These are phyloP conservation scores for Trichopria drosophilae DNA, from an alignment of 2,888 invertebrate genomes.

Conservation along the genomic window DNA sequence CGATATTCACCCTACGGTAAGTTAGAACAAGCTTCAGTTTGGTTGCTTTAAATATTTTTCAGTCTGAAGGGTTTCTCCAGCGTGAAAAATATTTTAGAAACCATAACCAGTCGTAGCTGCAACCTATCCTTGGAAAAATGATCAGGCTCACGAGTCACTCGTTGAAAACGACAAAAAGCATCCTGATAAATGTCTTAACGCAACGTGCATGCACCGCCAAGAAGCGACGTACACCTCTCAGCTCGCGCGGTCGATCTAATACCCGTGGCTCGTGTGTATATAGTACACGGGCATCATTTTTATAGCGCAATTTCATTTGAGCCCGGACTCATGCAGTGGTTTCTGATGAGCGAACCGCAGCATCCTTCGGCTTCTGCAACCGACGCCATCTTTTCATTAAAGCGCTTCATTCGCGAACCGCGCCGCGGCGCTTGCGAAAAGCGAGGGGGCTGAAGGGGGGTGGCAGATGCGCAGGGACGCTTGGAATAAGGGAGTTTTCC, in stretches of 20 bases:
- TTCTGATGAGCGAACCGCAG: conserved; percentile 53
- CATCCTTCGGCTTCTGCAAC: conserved; percentile 25
- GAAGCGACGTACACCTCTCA: conserved; percentile 27
- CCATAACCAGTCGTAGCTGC: too few relatives aligned
- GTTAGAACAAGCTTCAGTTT: too few relatives aligned
- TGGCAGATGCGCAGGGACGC: conserved; percentile 19
- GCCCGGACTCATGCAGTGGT: conserved; percentile 56
- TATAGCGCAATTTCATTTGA: conserved; percentile 58
- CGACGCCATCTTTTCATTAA: conserved; percentile 57
- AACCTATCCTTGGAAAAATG: too few relatives aligned
- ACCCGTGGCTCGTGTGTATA: conserved; percentile 41
- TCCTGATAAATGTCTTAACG: conserved; percentile 15
- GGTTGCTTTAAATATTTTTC: too few relatives aligned
- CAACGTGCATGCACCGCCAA: neutral
- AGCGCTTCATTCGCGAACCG: conserved; percentile 51
- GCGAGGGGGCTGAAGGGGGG: conserved; percentile 11
- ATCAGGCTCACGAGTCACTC: too few relatives aligned
- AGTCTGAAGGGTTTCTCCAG: too few relatives aligned
- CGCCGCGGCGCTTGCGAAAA: conserved; percentile 41
- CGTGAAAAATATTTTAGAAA: too few relatives aligned
- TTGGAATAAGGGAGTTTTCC: conserved; percentile 34
- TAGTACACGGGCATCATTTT: conserved; percentile 56
- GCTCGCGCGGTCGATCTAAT: conserved; percentile 45
- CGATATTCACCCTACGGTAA: too few relatives aligned
- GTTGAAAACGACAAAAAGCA: too few relatives aligned